Evolutionary conservation across 2,888 invertebrate species (phyloP).

Genomic region (Platycheirus albimanus): DNA sequence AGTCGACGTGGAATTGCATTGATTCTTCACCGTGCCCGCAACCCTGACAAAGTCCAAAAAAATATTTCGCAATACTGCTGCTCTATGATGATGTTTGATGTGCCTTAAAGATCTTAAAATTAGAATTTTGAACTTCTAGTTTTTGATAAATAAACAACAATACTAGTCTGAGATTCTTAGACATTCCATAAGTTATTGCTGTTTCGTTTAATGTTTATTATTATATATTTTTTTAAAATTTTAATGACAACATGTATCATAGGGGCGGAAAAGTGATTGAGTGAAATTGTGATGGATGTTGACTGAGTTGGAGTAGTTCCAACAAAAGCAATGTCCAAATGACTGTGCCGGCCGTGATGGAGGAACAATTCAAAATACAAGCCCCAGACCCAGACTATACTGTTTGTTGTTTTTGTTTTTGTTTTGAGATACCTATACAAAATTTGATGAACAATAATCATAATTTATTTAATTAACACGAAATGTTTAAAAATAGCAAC

Average conservation of each 20-base stretch:
- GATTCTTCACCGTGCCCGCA: constrained; percentile 48
- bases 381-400: not conserved
- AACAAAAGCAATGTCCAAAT: constrained; percentile 22
- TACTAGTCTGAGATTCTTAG: not conserved
- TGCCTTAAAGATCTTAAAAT: constrained; percentile 19
- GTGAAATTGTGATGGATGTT: constrained; percentile 51
- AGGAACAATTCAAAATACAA: constrained; percentile 10
- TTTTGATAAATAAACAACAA: not conserved
- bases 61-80: constrained; percentile 25
- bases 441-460: not conserved
- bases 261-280: constrained; percentile 35
- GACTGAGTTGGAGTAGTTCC: constrained; percentile 62
- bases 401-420: too few relatives aligned
- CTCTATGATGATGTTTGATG: constrained; percentile 1
- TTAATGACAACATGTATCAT: constrained; percentile 21
- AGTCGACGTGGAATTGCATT: constrained; percentile 55
- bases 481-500: too few relatives aligned
- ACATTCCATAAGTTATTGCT: not conserved
- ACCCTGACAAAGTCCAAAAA: not conserved
- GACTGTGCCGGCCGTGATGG: not conserved
- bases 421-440: not conserved
- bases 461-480: not conserved
- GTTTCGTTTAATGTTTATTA: not conserved
- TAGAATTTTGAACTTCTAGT: constrained; percentile 7
- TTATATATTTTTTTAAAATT: constrained; percentile 22